phyloP scores from a whole-genome alignment of 2,888 invertebrate genomes.

The Leucozona laternaria region DNA sequence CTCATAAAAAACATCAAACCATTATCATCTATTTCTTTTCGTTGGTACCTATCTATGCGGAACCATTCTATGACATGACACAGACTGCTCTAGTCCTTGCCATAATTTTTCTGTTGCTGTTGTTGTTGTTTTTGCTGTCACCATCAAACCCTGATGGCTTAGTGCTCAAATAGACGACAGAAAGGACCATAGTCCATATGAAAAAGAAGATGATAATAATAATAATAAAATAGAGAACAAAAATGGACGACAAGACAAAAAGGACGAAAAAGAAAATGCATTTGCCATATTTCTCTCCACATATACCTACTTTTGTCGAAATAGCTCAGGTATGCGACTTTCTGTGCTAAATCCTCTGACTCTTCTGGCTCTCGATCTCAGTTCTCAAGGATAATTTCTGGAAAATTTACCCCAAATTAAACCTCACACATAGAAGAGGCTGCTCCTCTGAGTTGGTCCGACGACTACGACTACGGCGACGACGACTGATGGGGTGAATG shows the following conservation, averaged over 20 bases:
- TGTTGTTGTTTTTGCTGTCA: slow-evolving; percentile 40
- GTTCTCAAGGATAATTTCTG: slow-evolving; percentile 63
- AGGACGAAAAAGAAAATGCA: slow-evolving; percentile 52
- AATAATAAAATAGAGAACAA: slow-evolving; percentile 68
- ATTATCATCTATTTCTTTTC: slow-evolving; percentile 20
- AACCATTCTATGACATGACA: slow-evolving; percentile 49
- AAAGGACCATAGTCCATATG: slow-evolving; percentile 54
- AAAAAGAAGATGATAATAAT: slow-evolving; percentile 41
- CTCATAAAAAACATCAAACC: slow-evolving; percentile 70
- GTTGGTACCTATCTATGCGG: slow-evolving; percentile 1
- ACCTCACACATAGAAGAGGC: slow-evolving; percentile 37
- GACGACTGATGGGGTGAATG: background rate
- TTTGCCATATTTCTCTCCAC: slow-evolving; percentile 38
- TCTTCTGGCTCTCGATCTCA: background rate
- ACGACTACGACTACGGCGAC: fast-evolving
- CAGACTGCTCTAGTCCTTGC: slow-evolving; percentile 54
- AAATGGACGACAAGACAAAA: slow-evolving; percentile 27
- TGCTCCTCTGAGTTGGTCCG: background rate
- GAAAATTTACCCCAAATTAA: slow-evolving; percentile 73
- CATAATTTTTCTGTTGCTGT: slow-evolving; percentile 24
- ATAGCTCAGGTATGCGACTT: slow-evolving; percentile 55
- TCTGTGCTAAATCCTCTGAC: background rate
- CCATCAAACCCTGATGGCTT: slow-evolving; percentile 71
- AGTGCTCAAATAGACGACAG: slow-evolving; percentile 69
- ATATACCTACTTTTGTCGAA: slow-evolving; percentile 34